A percentile compares a stretch with the other conserved stretches of the same genome.
Evolutionary conservation across 2,888 invertebrate genomes (phyloP).

Genomic region (Heliconius ethilla): DNA sequence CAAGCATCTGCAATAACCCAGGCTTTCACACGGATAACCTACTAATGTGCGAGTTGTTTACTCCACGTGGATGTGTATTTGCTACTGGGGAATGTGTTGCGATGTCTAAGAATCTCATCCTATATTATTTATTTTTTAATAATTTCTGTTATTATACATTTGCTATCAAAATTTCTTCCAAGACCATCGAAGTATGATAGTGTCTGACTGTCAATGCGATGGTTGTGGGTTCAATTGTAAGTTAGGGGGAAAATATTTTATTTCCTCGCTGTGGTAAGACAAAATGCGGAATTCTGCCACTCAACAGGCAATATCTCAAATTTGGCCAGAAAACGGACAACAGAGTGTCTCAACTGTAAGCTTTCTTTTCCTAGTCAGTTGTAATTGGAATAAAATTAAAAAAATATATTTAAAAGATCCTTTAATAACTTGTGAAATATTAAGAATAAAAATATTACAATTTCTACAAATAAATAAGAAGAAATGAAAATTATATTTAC

Average conservation of each 20-base stretch:
- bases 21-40: conserved; percentile 57
- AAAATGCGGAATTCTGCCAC: too few species aligned
- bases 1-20: conserved; percentile 38
- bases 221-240: background rate
- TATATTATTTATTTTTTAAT: conserved; percentile 10
- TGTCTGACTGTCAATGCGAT: background rate
- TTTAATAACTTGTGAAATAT: too few species aligned
- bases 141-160: conserved; percentile 2
- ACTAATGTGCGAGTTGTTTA: conserved; percentile 49
- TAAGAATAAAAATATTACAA: too few species aligned
- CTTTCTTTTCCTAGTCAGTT: background rate
- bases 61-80: conserved; percentile 24
- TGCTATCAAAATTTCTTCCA: background rate
- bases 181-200: background rate
- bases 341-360: too few species aligned
- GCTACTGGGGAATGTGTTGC: conserved; percentile 23
- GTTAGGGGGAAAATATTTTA: background rate
- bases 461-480: too few species aligned
- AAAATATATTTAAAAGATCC: too few species aligned
- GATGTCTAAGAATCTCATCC: conserved; percentile 19
- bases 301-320: too few species aligned
- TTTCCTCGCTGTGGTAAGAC: background rate
- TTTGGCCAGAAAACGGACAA: too few species aligned
- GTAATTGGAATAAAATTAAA: background rate
- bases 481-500: too few species aligned